Base-by-base conservation (phyloP, 2,888 invertebrate species). In the Phortica okadai region DNA sequence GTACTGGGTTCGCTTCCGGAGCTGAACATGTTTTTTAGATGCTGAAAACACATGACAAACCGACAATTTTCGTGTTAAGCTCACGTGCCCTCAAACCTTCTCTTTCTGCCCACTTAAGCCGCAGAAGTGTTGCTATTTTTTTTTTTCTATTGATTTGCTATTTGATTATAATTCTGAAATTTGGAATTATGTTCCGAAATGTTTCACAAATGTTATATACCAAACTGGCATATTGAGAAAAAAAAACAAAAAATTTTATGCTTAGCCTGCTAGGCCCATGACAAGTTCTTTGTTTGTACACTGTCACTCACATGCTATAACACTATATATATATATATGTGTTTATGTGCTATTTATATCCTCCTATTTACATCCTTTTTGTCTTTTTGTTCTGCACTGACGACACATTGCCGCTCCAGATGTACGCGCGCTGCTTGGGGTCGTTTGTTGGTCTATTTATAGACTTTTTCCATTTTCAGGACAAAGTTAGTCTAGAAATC, bases 1-100 rank as follows among this genome's bases (percentile, higher is more conserved):
- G 75, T 76, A 5, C 75, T 69, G 1, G 7, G 73, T 11, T 73
- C 75, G 10, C 56, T 54, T 21, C 73, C 73, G 33, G 78, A 62
- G 33, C 80, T 42, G n/a, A 83, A 82, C 73, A 84, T 14, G 21
- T 79, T 85, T 25, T 72, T 78, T 73, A 84, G 11, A n/a, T 74
- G 82, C 33, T 82, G 83, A 77, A 85, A 73, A 76, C 84, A 85
- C 84, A 85, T 84, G 50, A 70, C n/a, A 21, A 67, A 7, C 11
- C n/a, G 50, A 41, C 16, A 11, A 21, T 16, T 62, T 62, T 62
- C 25, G 25, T 25, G 25, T 62, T 25, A 25, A 62, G 50, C 50
- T 8, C 21, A 21, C 62, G 62, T 21, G 56, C 14, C n/a, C 14
- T 10, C 56, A 56, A 56, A 10, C 14, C 3, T 50, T 21, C 16